These are phyloP conservation scores for Periophthalmus modestus DNA, from an alignment of 2,113 vertebrate genomes.

Conservation along the genomic window DNA sequence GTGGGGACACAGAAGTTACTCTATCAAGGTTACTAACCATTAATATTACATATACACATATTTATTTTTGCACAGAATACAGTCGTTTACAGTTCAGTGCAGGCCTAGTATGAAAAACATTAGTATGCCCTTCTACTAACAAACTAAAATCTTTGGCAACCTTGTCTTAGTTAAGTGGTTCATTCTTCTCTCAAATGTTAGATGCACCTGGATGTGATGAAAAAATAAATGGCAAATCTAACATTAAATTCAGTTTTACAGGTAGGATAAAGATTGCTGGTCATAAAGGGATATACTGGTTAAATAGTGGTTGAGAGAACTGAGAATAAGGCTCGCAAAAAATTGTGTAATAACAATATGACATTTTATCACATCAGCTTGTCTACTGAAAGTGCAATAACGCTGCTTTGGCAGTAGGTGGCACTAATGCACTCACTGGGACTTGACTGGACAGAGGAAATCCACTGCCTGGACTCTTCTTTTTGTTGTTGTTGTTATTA, in stretches of 20 bases:
- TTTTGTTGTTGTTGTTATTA: constrained; percentile 98
- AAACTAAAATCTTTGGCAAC: no score
- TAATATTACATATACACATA: no score
- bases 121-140: no score
- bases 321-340: neutral
- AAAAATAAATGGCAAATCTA: neutral
- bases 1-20: no score
- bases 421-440: constrained; percentile 89
- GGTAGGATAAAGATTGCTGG: neutral
- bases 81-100: no score
- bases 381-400: constrained; percentile 12
- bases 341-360: neutral
- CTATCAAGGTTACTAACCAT: no score
- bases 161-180: no score
- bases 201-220: neutral
- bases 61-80: no score
- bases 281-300: neutral
- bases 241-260: neutral
- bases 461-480: constrained; percentile 96
- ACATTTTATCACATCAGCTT: neutral
- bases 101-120: no score
- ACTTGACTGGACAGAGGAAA: constrained; percentile 99
- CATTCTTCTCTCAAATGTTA: no score
- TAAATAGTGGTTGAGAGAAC: neutral
- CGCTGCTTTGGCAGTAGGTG: constrained; percentile 21